Conservation (phyloP, 2,888 invertebrate genomes). For the Asteroscopus sphinx region DNA sequence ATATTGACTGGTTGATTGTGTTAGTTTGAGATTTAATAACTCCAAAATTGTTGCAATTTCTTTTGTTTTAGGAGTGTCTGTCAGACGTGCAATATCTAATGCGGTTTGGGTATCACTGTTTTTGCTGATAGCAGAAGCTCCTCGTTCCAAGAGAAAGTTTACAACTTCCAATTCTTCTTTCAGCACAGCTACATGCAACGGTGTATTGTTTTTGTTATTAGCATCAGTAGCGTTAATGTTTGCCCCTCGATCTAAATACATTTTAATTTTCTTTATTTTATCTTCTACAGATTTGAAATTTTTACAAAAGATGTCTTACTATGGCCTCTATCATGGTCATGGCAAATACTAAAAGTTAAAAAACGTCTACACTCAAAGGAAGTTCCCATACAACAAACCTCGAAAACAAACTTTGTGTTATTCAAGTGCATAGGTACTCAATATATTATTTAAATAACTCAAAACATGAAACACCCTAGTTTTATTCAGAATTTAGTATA, state of each 20-base stretch:
- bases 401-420: too few species aligned
- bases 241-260: slow-evolving; percentile 51
- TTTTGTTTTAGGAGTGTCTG: background rate
- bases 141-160: slow-evolving; percentile 45
- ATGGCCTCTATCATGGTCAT: too few species aligned
- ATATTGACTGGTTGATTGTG: background rate
- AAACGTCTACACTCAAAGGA: too few species aligned
- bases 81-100: slow-evolving; percentile 44
- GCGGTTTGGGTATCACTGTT: slow-evolving; percentile 52
- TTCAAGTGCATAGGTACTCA: too few species aligned
- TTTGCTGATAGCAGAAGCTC: slow-evolving; percentile 38
- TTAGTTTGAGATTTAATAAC: slow-evolving; percentile 2
- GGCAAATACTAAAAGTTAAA: too few species aligned
- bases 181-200: slow-evolving; percentile 55
- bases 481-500: too few species aligned
- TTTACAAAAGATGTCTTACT: too few species aligned
- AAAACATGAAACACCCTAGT: too few species aligned
- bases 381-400: too few species aligned
- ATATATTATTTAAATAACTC: too few species aligned
- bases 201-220: slow-evolving; percentile 52
- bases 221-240: slow-evolving; percentile 57
- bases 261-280: slow-evolving; percentile 43
- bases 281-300: slow-evolving; percentile 24
- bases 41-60: slow-evolving; percentile 14
- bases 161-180: slow-evolving; percentile 48